Conservation (phyloP, 1,140 invertebrate species). For the Eciton burchellii region DNA sequence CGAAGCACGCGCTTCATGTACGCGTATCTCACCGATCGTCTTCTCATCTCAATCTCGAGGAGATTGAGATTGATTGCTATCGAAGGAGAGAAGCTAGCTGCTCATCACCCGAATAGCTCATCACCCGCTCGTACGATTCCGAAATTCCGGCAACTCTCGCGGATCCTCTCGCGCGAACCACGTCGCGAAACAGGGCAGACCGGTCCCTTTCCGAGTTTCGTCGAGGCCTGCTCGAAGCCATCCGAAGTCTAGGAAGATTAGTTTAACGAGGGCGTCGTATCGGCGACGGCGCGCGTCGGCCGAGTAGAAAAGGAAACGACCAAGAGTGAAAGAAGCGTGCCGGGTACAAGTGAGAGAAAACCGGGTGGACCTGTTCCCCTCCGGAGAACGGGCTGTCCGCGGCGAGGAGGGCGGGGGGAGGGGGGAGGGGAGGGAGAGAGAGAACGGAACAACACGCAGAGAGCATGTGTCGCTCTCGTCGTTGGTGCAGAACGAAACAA, state of each 20-base stretch:
- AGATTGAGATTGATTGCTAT: too few species aligned
- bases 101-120: background rate
- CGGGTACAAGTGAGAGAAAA: conserved; percentile 51
- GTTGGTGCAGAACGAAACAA: conserved; percentile 75
- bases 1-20: too few species aligned
- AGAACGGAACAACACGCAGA: conserved; percentile 49
- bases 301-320: conserved; percentile 40
- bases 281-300: conserved; percentile 1
- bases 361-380: conserved; percentile 37
- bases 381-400: background rate
- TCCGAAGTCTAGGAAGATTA: conserved; percentile 26
- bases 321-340: conserved; percentile 40
- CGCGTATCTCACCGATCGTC: too few species aligned
- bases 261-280: conserved; percentile 34
- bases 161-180: background rate
- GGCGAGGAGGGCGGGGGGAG: background rate
- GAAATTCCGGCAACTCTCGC: background rate
- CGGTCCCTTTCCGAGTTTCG: conserved; percentile 17
- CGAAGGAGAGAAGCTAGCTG: too few species aligned
- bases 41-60: too few species aligned
- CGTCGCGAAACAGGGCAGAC: background rate
- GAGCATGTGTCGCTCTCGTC: conserved; percentile 12
- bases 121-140: too few species aligned
- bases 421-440: too few species aligned
- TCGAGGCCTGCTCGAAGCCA: conserved; percentile 4